Evolutionary conservation across 1,140 invertebrate genomes (phyloP), one percentile per base, ranked within the genome.

Genomic region (Pseudomyrmex sp.): DNA sequence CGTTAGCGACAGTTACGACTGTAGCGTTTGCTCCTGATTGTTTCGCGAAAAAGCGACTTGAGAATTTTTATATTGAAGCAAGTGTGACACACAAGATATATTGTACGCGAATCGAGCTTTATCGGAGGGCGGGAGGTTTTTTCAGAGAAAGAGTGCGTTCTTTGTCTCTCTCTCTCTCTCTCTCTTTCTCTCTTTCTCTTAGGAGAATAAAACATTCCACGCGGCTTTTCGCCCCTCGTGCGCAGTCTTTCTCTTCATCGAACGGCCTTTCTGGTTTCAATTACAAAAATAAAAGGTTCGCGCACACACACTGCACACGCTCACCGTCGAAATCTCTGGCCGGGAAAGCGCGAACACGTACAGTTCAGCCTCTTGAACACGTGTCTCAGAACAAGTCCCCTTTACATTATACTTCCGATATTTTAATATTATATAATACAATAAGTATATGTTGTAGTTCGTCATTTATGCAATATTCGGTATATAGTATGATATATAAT

Each of bases 271-370:
- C 44, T 2, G 18, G 13, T 44, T 44, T 9, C 35, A 20, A 58
- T 79, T 79, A 79, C 7, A 79, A 79, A 79, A 79, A 79, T 79
- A 70, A 79, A 58, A 70, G 5, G 20, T 35, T 70, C 44, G 63
- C 63, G 35, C 35, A 35, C 35, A 35, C 35, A 35, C 35, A 35
- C 35, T 35, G 35, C 35, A 35, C 35, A 35, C 26, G 50, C 74
- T 48, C 20, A 12, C 20, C 18, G 9, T 15, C 23, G 20, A 58
- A 26, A 70, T 79, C 44, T 79, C 20, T 20, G 26, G 62, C 9
- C 15, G 44, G 56, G 20, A 18, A 23, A 58, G 50, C 35, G 65
- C 65, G 63, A 79, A 70, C 65, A 56, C 56, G 12, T 75, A 20
- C 13, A 15, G 15, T 44, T 56, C 23, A 79, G 35, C 35, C 65